Base-by-base conservation (phyloP, 2,888 invertebrate species). In the Mythimna vitellina region DNA sequence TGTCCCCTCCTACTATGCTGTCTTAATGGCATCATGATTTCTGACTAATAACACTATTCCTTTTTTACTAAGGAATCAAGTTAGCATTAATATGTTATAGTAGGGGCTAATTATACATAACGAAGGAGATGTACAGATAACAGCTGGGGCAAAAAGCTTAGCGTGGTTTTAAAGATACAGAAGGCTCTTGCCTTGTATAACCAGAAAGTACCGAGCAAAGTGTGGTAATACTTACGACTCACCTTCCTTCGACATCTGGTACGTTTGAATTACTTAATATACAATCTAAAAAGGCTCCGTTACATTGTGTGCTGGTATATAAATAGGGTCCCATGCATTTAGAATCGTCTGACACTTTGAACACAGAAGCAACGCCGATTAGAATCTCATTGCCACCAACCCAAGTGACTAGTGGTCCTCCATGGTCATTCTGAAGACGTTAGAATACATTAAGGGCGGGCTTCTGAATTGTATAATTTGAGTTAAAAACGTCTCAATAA, bases 281-380 rank as follows among this genome's bases (percentile, higher is more conserved):
- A 69, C 93, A 93, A 29, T 89, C 72, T 25, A 93, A 20, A 65
- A 93, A 93, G 0, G 81, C 82, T 1, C 89, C 88, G 46, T 89
- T 92, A 62, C 91, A 91, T n/a, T 89, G 86, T 0, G 93, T 92
- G 66, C 93, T 93, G 0, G 93, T 93, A 66, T 86, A 93, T 2
- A 93, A 82, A 74, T 87, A 92, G 0, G 94, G 94, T 2, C 92
- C 92, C 3, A 63, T 76, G 65, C 93, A 94, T 22, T 77, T 71
- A 0, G 57, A 70, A 0, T 81, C 61, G 0, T 54, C 53, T 8
- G 76, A 76, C 1, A 93, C 84, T 29, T 82, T 86, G 77, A 92
- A 93, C 10, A 93, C 89, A 0, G 93, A 92, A 0, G 93, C 93
- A 1, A 93, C 88, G 1, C 92, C 93, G 0, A 93, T 89, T 0